Conservation (phyloP, 2,113 vertebrate genomes). For the Sphaerodactylus townsendi region DNA sequence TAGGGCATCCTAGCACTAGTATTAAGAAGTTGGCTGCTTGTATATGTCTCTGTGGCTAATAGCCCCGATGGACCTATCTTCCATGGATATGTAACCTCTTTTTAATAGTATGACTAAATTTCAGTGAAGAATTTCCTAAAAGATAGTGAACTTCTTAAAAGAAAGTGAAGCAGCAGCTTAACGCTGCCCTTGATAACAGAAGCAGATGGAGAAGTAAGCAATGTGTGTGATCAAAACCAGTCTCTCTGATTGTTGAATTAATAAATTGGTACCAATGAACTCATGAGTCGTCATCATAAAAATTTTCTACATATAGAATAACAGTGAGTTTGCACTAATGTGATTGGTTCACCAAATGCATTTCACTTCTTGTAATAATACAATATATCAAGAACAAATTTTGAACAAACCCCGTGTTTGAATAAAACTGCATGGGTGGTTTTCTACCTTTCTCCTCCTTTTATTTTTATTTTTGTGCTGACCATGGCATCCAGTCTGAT, state of each 20-base stretch:
- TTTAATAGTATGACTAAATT: neutral
- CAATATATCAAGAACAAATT: rapidly evolving
- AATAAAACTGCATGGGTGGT: too few species aligned
- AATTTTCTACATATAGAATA: neutral
- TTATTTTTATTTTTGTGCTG: too few species aligned
- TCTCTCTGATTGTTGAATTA: rapidly evolving
- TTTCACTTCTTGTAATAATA: neutral
- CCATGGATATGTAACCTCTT: too few species aligned
- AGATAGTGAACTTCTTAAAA: neutral
- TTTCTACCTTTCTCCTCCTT: too few species aligned
- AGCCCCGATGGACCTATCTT: too few species aligned
- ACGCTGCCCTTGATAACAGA: constrained; percentile 2
- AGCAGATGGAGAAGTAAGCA: constrained; percentile 1
- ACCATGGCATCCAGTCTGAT: too few species aligned
- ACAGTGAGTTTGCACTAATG: neutral
- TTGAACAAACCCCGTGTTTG: neutral
- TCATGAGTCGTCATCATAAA: too few species aligned
- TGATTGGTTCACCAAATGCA: neutral
- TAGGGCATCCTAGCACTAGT: too few species aligned
- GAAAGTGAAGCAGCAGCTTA: neutral
- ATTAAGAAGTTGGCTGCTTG: too few species aligned
- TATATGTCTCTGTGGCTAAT: too few species aligned
- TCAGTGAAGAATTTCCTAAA: neutral
- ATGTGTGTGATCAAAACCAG: neutral
- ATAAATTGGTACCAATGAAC: neutral